phyloP scores from a whole-genome alignment of 2,888 invertebrate genomes.

The Dasypolia templi region DNA sequence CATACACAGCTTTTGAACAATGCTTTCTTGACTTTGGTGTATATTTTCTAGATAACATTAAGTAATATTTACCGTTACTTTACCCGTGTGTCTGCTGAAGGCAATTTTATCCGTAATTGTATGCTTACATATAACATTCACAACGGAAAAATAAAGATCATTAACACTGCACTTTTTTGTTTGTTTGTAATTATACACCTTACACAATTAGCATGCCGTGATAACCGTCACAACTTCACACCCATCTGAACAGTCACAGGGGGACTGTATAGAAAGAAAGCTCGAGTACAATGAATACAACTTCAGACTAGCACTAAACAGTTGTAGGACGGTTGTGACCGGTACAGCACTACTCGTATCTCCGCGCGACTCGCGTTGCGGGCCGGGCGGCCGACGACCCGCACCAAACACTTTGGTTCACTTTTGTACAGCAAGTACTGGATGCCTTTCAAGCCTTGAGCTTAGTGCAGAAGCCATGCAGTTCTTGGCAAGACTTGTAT shows the following conservation, averaged over 20 bases:
- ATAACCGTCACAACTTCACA: not conserved
- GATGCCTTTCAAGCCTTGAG: not conserved
- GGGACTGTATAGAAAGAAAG: not conserved
- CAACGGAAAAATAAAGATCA: not conserved
- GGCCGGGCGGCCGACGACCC: not conserved
- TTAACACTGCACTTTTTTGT: not conserved
- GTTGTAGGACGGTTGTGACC: not conserved
- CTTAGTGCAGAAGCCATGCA: not conserved
- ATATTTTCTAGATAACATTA: not conserved
- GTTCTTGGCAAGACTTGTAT: not conserved
- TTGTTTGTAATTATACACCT: too few species aligned
- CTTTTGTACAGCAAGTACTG: not conserved
- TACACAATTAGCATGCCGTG: not conserved
- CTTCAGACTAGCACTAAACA: not conserved
- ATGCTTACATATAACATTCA: not conserved
- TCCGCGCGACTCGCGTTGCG: constrained; percentile 29
- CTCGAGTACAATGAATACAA: not conserved
- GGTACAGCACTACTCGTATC: constrained; percentile 13
- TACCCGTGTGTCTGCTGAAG: not conserved
- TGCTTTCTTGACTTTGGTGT: not conserved
- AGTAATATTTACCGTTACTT: not conserved
- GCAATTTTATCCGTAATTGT: not conserved
- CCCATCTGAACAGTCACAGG: not conserved
- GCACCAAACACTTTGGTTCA: not conserved
- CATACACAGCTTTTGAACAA: not conserved